Percentiles rank a stretch among this genome's conserved stretches.
Evolutionary conservation across 2,888 invertebrate species (phyloP).

Genomic region (Caenorhabditis drosophilae): DNA sequence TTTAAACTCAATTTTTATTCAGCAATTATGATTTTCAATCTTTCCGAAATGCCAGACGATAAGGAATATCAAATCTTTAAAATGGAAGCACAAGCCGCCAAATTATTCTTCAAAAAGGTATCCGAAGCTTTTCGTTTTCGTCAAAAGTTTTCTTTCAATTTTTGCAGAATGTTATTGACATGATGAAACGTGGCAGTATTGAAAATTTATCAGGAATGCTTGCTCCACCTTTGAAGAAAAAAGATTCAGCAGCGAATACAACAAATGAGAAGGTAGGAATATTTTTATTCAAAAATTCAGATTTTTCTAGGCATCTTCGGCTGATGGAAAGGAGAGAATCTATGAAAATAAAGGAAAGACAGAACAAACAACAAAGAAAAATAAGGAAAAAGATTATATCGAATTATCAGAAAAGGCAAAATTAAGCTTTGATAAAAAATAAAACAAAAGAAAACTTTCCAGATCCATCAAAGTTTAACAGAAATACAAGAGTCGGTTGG

Average conservation of each 20-base stretch:
- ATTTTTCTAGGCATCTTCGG: too few relatives aligned
- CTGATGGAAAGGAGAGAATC: too few relatives aligned
- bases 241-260: neutral
- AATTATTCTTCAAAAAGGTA: constrained; percentile 34
- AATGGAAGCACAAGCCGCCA: constrained; percentile 24
- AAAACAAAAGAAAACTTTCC: constrained; percentile 3
- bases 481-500: constrained; percentile 1
- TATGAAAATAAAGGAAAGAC: too few relatives aligned
- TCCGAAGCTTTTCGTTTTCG: too few relatives aligned
- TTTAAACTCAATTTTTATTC: constrained; percentile 6
- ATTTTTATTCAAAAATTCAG: too few relatives aligned
- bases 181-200: constrained; percentile 8
- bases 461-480: constrained; percentile 8
- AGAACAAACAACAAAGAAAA: too few relatives aligned
- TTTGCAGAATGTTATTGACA: constrained; percentile 23
- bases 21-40: constrained; percentile 28
- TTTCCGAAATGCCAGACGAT: constrained; percentile 13
- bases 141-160: too few relatives aligned
- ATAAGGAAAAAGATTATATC: too few relatives aligned
- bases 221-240: constrained; percentile 22
- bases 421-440: too few relatives aligned
- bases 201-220: constrained; percentile 19
- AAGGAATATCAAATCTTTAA: constrained; percentile 20
- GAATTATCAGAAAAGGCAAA: too few relatives aligned
- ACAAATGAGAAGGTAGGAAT: neutral